These are phyloP conservation scores for Danionella cerebrum DNA, from an alignment of 2,113 vertebrate species.

Conservation along the genomic window DNA sequence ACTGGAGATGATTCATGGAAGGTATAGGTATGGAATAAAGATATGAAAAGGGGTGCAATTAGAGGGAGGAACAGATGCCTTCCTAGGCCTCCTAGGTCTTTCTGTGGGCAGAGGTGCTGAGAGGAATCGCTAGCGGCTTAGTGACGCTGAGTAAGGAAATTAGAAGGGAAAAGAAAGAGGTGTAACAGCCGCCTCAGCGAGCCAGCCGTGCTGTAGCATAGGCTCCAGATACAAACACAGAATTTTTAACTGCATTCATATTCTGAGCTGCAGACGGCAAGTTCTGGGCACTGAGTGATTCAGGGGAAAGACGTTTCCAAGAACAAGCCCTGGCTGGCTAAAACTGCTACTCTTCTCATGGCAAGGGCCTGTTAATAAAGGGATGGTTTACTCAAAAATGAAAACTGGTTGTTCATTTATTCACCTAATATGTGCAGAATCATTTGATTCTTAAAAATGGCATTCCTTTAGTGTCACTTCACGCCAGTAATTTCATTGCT, in stretches of 20 bases:
- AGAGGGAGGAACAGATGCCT: not conserved
- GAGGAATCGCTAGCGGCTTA: conserved; percentile 24
- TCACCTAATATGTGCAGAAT: conserved; percentile 15
- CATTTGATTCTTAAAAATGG: too few species aligned
- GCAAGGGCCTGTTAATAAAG: not conserved
- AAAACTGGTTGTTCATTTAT: not conserved
- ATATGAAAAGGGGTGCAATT: conserved; percentile 12
- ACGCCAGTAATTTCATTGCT: too few species aligned
- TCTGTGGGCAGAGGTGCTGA: not conserved
- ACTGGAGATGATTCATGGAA: not conserved
- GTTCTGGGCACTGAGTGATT: not conserved
- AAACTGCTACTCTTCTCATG: not conserved
- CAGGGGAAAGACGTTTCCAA: not conserved
- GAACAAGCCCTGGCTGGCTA: conserved; percentile 28
- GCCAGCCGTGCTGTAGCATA: not conserved
- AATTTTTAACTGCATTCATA: conserved; percentile 28
- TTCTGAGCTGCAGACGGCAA: conserved; percentile 13
- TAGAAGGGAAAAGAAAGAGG: conserved; percentile 28
- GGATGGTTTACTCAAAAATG: not conserved
- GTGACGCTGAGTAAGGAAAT: conserved; percentile 15
- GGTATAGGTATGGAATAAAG: not conserved
- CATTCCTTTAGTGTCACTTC: too few species aligned
- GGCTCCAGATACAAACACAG: conserved; percentile 16
- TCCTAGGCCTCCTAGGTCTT: conserved; percentile 3
- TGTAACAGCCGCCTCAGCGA: conserved; percentile 17